Evolutionary conservation across 2,113 vertebrate genomes (phyloP).

Genomic region (Microtus richardsoni): DNA sequence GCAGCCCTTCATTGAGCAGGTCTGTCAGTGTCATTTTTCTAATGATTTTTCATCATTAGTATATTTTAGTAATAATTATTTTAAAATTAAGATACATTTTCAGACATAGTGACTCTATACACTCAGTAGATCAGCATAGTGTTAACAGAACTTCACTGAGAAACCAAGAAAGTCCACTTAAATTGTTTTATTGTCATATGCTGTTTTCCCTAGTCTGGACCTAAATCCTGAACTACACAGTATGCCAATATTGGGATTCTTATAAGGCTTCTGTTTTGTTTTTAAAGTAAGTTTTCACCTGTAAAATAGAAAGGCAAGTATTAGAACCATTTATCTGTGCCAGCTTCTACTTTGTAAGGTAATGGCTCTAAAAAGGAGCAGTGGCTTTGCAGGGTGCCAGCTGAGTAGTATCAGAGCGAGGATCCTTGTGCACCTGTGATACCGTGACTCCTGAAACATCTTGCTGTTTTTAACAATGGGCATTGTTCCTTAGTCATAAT

Average conservation of each 20-base stretch:
- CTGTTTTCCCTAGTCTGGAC: not conserved
- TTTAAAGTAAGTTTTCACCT: not conserved
- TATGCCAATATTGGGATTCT: not conserved
- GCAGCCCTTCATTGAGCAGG: not conserved
- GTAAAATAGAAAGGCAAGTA: not conserved
- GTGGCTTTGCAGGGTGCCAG: conserved; percentile 2
- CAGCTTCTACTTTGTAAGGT: not conserved
- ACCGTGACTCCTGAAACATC: not conserved
- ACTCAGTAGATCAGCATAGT: not conserved
- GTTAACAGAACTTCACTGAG: not conserved
- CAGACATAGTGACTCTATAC: not conserved
- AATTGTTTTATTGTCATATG: not conserved
- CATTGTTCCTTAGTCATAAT: not conserved
- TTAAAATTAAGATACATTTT: not conserved
- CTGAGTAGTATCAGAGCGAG: not conserved
- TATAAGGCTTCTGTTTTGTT: not conserved
- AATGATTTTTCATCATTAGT: not conserved
- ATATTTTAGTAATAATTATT: not conserved
- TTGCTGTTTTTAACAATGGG: not conserved
- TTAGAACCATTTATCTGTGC: not conserved
- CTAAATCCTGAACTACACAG: not conserved
- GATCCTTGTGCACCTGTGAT: not conserved
- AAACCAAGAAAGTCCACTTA: not conserved
- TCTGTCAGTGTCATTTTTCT: not conserved
- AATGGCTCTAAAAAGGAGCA: not conserved